phyloP scores from a whole-genome alignment of 2,113 vertebrate genomes.

The Uria aalge region DNA sequence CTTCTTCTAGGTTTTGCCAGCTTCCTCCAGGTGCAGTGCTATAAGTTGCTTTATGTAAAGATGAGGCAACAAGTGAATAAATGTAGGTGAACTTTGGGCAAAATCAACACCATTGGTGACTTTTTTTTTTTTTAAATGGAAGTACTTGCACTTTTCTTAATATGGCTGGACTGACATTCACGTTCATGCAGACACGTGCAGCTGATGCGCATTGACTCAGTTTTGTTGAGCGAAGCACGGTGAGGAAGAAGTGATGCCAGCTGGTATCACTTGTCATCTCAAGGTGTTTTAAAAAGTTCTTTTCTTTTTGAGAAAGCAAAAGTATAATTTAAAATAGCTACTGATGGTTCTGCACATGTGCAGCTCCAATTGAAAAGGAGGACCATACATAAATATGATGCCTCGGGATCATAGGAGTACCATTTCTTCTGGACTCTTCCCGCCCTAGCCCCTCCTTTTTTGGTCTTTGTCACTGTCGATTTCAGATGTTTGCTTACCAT shows the following conservation, averaged over 20 bases:
- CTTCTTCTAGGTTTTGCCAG: not conserved
- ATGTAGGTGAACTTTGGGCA: not conserved
- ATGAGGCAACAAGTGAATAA: not conserved
- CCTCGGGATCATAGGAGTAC: not conserved
- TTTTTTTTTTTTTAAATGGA: not conserved
- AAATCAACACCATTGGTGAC: not conserved
- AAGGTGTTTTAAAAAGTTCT: not conserved
- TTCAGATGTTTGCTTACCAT: not conserved
- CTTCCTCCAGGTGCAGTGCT: not conserved
- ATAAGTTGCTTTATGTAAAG: not conserved
- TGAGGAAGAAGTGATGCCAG: not conserved
- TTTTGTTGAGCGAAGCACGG: not conserved
- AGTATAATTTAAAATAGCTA: not conserved
- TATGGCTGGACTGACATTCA: not conserved
- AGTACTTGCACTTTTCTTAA: not conserved
- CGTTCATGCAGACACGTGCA: rapidly evolving
- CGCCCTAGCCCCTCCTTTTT: rapidly evolving
- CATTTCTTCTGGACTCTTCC: not conserved
- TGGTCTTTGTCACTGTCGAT: not conserved
- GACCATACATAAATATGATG: not conserved
- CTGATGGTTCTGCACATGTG: not conserved
- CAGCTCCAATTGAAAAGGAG: not conserved
- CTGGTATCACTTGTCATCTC: not conserved
- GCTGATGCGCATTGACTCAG: not conserved
- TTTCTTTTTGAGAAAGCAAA: not conserved